Conservation (phyloP, 64 coral and sea anemone genomes). For the Actinia tenebrosa region DNA sequence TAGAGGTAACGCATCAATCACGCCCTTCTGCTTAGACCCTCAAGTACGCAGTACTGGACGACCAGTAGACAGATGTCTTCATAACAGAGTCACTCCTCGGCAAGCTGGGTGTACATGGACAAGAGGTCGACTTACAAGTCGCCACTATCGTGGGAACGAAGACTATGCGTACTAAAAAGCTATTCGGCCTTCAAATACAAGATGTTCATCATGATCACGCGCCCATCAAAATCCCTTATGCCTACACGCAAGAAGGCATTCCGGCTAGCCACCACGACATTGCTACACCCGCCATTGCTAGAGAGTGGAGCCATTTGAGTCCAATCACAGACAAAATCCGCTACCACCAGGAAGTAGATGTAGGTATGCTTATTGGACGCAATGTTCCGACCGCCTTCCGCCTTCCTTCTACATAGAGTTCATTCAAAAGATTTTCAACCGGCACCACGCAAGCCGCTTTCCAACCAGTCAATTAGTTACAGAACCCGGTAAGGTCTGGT, state of each 20-base stretch:
- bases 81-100: constrained; percentile 31
- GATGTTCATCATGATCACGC: constrained; percentile 11
- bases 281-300: constrained; percentile 21
- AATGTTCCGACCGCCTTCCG: constrained; percentile 38
- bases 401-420: constrained; percentile 6
- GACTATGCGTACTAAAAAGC: constrained; percentile 30
- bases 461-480: neutral
- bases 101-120: constrained; percentile 7
- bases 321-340: constrained; percentile 29
- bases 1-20: constrained; percentile 40
- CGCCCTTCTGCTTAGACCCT: constrained; percentile 24
- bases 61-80: constrained; percentile 66
- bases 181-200: constrained; percentile 43
- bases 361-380: constrained; percentile 39
- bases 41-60: constrained; percentile 62
- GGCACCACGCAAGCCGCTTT: constrained; percentile 16
- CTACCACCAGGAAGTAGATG: constrained; percentile 16
- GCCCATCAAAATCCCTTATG: constrained; percentile 9
- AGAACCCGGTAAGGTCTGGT: constrained; percentile 22
- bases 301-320: constrained; percentile 30
- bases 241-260: constrained; percentile 36
- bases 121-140: constrained; percentile 45
- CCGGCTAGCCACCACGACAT: constrained; percentile 20
- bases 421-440: constrained; percentile 40
- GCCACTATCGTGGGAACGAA: constrained; percentile 42